These are phyloP conservation scores for Atlantisia rogersi DNA, from an alignment of 2,113 vertebrate genomes.

Conservation along the genomic window DNA sequence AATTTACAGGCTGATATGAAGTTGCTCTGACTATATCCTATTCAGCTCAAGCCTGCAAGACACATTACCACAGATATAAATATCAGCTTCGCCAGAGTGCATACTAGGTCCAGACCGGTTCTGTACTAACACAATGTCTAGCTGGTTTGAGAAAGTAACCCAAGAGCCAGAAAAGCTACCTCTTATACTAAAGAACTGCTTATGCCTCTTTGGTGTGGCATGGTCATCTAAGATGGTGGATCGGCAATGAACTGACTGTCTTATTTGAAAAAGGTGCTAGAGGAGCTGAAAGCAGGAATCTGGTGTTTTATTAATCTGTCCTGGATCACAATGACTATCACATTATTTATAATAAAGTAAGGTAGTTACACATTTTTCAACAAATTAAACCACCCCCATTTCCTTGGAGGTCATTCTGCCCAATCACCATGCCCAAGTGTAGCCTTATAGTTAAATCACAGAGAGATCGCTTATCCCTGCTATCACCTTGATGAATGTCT, in stretches of 20 bases:
- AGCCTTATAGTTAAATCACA: not conserved
- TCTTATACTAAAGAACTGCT: not conserved
- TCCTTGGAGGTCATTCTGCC: not conserved
- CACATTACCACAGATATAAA: fast-evolving
- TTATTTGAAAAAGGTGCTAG: not conserved
- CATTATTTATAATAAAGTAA: not conserved
- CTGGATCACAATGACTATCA: not conserved
- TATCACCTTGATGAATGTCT: not conserved
- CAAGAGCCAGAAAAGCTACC: not conserved
- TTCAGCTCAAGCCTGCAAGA: not conserved
- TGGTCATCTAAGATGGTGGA: not conserved
- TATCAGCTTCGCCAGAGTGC: not conserved
- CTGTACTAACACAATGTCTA: not conserved
- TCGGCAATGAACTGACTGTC: not conserved
- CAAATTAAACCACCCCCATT: not conserved
- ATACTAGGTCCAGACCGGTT: fast-evolving
- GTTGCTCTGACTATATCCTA: not conserved
- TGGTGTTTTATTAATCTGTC: not conserved
- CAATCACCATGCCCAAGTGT: not conserved
- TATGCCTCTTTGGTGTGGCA: not conserved
- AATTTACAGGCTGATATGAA: not conserved
- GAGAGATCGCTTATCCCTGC: not conserved
- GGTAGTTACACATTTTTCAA: not conserved
- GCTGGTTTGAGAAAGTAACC: not conserved
- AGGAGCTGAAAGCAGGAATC: not conserved